Evolutionary conservation across 2,888 invertebrate genomes (phyloP).

Genomic region (Drosophila tanythrix): DNA sequence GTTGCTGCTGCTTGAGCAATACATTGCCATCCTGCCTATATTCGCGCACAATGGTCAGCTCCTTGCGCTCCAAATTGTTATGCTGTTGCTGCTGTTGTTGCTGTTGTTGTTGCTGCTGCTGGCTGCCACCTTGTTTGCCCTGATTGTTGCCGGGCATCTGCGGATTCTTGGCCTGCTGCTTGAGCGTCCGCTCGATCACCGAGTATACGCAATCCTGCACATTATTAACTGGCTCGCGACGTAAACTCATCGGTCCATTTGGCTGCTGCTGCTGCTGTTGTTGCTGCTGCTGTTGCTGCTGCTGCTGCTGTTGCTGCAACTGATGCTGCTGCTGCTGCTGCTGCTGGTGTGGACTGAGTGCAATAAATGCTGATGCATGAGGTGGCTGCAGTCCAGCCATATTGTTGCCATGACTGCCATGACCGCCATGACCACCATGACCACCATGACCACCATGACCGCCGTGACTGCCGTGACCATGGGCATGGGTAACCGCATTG

Average conservation of each 20-base stretch:
- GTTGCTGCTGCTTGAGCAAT: slow-evolving; percentile 71
- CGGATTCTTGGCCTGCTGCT: slow-evolving; percentile 88
- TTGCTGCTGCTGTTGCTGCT: background rate
- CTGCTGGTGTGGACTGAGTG: slow-evolving; percentile 19
- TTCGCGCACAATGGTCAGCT: slow-evolving; percentile 85
- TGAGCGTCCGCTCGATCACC: slow-evolving; percentile 92
- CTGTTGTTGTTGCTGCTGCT: slow-evolving; percentile 32
- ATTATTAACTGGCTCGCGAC: slow-evolving; percentile 85
- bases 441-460: background rate
- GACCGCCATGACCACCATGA: background rate
- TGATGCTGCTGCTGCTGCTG: slow-evolving; percentile 10
- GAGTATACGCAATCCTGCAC: slow-evolving; percentile 93
- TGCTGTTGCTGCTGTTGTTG: slow-evolving; percentile 55
- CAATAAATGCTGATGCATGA: slow-evolving; percentile 20
- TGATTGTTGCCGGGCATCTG: slow-evolving; percentile 50
- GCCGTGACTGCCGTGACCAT: slow-evolving; percentile 32
- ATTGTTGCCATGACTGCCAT: slow-evolving; percentile 41
- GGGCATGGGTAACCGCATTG: slow-evolving; percentile 65
- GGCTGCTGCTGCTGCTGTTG: slow-evolving; percentile 27
- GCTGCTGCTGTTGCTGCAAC: slow-evolving; percentile 21
- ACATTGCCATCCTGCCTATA: slow-evolving; percentile 82
- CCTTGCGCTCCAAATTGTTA: slow-evolving; percentile 71
- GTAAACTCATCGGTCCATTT: slow-evolving; percentile 71
- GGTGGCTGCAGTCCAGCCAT: slow-evolving; percentile 69
- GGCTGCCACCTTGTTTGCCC: slow-evolving; percentile 23